Conservation (phyloP, 1,140 invertebrate species). For the Meloidogyne exigua region DNA sequence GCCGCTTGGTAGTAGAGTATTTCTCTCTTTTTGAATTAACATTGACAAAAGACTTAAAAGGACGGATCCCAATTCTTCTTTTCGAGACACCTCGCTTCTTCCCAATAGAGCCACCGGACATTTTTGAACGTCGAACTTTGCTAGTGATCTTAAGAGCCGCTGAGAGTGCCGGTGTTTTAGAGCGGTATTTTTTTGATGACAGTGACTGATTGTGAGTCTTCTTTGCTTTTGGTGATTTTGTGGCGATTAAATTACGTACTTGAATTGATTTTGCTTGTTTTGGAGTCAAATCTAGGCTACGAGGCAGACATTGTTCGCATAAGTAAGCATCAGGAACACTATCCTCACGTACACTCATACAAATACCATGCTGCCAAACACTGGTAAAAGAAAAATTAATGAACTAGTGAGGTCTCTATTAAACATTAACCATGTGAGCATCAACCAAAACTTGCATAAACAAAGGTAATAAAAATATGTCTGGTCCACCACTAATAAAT, state of each 20-base stretch:
- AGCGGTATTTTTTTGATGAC: background rate
- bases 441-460: too few species aligned
- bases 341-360: slow-evolving; percentile 35
- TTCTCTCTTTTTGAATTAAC: background rate
- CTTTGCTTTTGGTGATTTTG: background rate
- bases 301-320: slow-evolving; percentile 43
- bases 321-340: slow-evolving; percentile 36
- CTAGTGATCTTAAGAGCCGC: background rate
- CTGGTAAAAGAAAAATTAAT: slow-evolving; percentile 29
- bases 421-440: too few species aligned
- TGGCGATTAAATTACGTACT: slow-evolving; percentile 14
- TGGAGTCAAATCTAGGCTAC: slow-evolving; percentile 21
- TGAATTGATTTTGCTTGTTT: slow-evolving; percentile 28
- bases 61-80: background rate
- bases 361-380: slow-evolving; percentile 46
- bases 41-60: background rate
- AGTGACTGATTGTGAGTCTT: background rate
- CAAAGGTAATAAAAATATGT: too few species aligned
- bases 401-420: too few species aligned
- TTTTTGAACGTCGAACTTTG: background rate
- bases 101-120: background rate
- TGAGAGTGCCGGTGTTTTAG: background rate
- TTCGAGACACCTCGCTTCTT: background rate
- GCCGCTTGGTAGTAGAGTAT: background rate
- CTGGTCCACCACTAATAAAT: too few species aligned